phyloP scores from a whole-genome alignment of 1,140 invertebrate genomes.

The Palaemon carinicauda region DNA sequence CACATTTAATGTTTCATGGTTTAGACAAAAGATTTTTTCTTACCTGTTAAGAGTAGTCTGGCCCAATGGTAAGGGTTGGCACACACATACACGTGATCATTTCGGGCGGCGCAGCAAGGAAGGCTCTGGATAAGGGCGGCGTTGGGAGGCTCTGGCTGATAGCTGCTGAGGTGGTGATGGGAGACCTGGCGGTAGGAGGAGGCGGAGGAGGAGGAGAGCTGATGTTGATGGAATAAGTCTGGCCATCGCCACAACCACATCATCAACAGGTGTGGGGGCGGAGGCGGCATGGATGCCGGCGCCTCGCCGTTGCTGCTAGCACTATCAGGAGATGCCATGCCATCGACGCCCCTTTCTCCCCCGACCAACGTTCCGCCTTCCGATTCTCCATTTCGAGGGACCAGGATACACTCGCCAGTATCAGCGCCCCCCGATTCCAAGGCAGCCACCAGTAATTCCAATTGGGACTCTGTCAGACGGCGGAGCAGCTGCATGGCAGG shows the following conservation, averaged over 20 bases:
- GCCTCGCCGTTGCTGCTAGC: background rate
- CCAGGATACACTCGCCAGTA: constrained; percentile 40
- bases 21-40: background rate
- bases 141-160: too few relatives aligned
- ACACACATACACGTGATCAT: constrained; percentile 49
- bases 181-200: background rate
- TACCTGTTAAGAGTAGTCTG: constrained; percentile 41
- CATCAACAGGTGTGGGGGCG: constrained; percentile 34
- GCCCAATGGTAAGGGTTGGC: constrained; percentile 54
- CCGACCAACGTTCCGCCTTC: background rate
- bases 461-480: constrained; percentile 37
- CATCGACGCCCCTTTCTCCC: too few relatives aligned
- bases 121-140: constrained; percentile 29
- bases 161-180: too few relatives aligned
- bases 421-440: constrained; percentile 40
- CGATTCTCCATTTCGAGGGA: constrained; percentile 2
- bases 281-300: background rate
- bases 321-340: background rate
- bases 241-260: constrained; percentile 45
- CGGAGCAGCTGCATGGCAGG: constrained; percentile 33
- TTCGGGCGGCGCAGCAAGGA: constrained; percentile 38
- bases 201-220: background rate
- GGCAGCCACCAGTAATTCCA: constrained; percentile 36
- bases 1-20: background rate
- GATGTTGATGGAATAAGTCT: constrained; percentile 15